phyloP scores from a whole-genome alignment of 2,888 invertebrate genomes.

The Perithous albicinctus region DNA sequence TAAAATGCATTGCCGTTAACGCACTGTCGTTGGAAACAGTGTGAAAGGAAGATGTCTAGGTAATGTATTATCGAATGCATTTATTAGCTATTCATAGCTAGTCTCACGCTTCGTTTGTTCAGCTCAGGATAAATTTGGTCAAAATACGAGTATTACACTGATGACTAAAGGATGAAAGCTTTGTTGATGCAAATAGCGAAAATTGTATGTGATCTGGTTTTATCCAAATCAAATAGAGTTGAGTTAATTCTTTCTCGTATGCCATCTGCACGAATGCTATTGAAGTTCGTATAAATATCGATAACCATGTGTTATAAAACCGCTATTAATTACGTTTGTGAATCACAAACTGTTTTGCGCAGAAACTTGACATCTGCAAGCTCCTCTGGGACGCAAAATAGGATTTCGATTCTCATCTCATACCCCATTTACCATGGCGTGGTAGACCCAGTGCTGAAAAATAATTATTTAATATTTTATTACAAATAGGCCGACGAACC shows the following conservation, averaged over 20 bases:
- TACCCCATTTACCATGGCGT: neutral
- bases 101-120: slow-evolving; percentile 59
- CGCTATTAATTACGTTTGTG: neutral
- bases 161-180: neutral
- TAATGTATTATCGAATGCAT: slow-evolving; percentile 72
- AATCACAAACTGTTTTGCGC: neutral
- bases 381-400: neutral
- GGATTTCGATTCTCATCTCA: neutral
- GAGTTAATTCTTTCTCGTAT: neutral
- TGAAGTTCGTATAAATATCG: neutral
- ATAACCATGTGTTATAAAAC: neutral
- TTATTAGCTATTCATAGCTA: slow-evolving; percentile 74
- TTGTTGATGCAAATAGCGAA: neutral
- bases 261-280: neutral
- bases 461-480: neutral
- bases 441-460: neutral
- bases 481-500: too few relatives aligned
- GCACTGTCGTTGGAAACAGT: neutral
- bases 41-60: neutral
- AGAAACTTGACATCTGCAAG: neutral
- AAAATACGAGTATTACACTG: neutral
- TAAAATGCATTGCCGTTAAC: neutral
- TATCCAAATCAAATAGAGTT: slow-evolving; percentile 1
- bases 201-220: neutral
- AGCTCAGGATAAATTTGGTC: neutral